Base-by-base conservation (phyloP, 2,113 vertebrate species). In the Reinhardtius hippoglossoides region DNA sequence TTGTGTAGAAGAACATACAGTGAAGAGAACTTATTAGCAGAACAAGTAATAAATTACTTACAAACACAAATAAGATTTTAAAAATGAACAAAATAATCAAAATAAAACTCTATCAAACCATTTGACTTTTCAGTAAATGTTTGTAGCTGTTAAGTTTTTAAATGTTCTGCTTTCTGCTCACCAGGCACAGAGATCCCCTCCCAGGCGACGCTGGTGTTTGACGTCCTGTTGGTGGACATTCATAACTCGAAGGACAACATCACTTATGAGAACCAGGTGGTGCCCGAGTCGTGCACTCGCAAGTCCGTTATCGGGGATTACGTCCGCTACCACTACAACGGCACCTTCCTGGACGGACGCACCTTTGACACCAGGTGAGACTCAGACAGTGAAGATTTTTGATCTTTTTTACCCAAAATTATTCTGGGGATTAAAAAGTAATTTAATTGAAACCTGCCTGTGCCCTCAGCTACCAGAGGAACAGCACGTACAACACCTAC, bases 241-340 rank as follows among this genome's bases (percentile, higher is more conserved):
- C 96, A 99, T 90, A 99, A 99, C 82, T 94, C 97, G 0, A 98
- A 97, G 68, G 97, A 99, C 0, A 93, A 96, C 0, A 60, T 98
- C 58, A 94, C 80, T 6, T 44, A 98, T 20, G 95, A 96, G 81
- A 83, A 94, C 0, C 93, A 96, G 92, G 93, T 94, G 76, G 75
- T 96, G 2, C 96, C 97, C 0, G 86, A 91, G 16, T 76, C 84
- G 55, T 99, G 98, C 83, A 80, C 64, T 2, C 97, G 98, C 68
- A 95, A 72, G 83, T 94, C 97, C 0, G 88, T 92, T 58, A 89
- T 90, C 0, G 98, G 98, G 21, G 97, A 99, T 90, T 99, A 96
- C 58, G 88, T 99, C 24, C 96, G 98, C 2, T 99, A 99, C 88
- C 98, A 99, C 89, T 99, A 99, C 91, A 99, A 99, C 0, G 98